Evolutionary conservation across 2,888 invertebrate genomes (phyloP).

Genomic region (Diarsia brunnea): DNA sequence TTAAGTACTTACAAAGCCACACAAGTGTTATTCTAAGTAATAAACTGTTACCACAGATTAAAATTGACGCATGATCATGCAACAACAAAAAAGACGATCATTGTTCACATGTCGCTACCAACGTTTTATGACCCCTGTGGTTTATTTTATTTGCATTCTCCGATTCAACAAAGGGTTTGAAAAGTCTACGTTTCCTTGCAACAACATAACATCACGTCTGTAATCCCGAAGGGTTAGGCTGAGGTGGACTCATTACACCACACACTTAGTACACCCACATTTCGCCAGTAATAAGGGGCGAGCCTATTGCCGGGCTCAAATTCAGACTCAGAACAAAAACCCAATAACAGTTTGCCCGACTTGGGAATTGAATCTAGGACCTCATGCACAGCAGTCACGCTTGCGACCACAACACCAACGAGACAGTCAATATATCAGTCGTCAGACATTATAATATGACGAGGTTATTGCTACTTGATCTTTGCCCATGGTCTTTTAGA

Average conservation of each 20-base stretch:
- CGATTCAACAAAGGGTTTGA: slow-evolving; percentile 50
- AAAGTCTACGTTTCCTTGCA: slow-evolving; percentile 49
- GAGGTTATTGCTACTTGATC: slow-evolving; percentile 53
- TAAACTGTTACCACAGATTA: slow-evolving; percentile 6
- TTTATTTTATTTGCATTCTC: slow-evolving; percentile 67
- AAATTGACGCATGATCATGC: slow-evolving; percentile 36
- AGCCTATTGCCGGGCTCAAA: no score
- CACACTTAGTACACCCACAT: no score
- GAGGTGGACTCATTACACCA: no score
- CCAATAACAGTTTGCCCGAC: no score
- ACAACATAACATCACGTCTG: background rate
- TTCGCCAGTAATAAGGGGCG: no score
- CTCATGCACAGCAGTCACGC: no score
- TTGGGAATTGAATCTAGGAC: no score
- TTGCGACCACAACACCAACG: no score
- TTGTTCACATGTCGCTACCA: slow-evolving; percentile 61
- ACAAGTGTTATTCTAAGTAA: slow-evolving; percentile 20
- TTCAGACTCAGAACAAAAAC: no score
- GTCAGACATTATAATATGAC: background rate
- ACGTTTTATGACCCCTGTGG: slow-evolving; percentile 65
- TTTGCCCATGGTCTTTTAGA: slow-evolving; percentile 28
- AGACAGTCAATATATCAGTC: no score
- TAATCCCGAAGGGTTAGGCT: no score
- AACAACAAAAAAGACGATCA: slow-evolving; percentile 31
- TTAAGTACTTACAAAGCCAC: slow-evolving; percentile 1